These are phyloP conservation scores for Mayetiola destructor DNA, from an alignment of 2,888 invertebrate genomes.

Conservation along the genomic window DNA sequence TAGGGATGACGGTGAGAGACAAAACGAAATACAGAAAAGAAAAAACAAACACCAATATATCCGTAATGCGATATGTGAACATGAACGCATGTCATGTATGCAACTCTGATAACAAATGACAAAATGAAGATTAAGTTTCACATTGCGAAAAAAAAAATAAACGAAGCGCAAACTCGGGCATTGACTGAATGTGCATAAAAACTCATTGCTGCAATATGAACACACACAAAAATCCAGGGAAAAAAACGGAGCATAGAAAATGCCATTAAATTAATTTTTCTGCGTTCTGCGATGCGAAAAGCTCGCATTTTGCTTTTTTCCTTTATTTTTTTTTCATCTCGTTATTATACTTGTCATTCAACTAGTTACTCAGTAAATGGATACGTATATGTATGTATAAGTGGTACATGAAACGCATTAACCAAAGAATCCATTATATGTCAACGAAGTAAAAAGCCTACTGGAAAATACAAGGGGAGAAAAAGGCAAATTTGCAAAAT, in stretches of 20 bases:
- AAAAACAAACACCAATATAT: neutral
- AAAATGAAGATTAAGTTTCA: conserved; percentile 8
- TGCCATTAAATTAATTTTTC: conserved; percentile 13
- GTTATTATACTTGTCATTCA: neutral
- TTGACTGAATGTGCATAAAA: neutral
- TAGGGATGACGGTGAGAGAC: no score
- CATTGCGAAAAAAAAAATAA: neutral
- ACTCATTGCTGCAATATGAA: no score
- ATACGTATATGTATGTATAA: neutral
- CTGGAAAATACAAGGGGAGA: neutral
- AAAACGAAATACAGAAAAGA: neutral
- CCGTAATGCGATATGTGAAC: neutral
- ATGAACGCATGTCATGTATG: conserved; percentile 7
- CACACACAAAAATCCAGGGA: neutral
- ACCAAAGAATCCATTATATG: conserved; percentile 3
- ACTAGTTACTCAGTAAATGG: neutral
- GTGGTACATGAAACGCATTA: conserved; percentile 12
- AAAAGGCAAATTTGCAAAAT: neutral
- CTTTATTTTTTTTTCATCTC: neutral
- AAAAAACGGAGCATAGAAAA: neutral
- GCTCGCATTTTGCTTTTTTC: neutral
- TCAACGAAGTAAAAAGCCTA: conserved; percentile 11
- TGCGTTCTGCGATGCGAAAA: neutral
- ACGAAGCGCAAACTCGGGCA: neutral
- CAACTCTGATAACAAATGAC: conserved; percentile 9